Conservation (phyloP, 2,113 vertebrate genomes). For the Cyanoramphus novaezelandiae region DNA sequence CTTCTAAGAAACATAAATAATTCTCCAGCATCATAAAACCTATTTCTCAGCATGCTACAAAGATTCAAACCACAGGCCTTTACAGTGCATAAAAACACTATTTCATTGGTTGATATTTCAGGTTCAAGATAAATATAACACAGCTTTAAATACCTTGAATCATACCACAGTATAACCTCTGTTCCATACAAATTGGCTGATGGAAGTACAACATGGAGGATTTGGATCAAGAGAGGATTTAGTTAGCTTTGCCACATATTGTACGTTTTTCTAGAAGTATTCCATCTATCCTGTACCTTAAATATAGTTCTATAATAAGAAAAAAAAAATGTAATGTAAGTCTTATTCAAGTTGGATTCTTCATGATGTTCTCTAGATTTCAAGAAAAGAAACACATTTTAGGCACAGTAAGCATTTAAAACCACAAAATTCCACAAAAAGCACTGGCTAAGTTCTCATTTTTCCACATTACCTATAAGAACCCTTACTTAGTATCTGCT, state of each 20-base stretch:
- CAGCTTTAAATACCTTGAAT: background rate
- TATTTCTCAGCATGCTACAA: background rate
- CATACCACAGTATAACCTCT: background rate
- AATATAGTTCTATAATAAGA: background rate
- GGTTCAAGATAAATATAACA: background rate
- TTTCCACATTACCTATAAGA: background rate
- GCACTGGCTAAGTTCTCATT: background rate
- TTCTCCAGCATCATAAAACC: background rate
- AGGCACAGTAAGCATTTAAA: background rate
- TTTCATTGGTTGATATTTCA: background rate
- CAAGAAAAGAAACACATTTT: background rate
- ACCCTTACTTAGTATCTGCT: background rate
- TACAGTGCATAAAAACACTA: too few species aligned
- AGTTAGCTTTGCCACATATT: background rate
- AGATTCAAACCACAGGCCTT: background rate
- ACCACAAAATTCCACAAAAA: background rate
- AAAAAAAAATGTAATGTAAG: background rate
- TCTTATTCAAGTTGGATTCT: background rate
- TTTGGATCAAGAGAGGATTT: background rate
- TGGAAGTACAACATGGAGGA: background rate
- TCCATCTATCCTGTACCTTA: background rate
- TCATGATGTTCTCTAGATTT: background rate
- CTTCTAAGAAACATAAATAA: background rate
- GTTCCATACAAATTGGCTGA: background rate
- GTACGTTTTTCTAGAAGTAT: background rate